These are phyloP conservation scores for Pheosia gnoma DNA, from an alignment of 2,888 invertebrate genomes.

Conservation along the genomic window DNA sequence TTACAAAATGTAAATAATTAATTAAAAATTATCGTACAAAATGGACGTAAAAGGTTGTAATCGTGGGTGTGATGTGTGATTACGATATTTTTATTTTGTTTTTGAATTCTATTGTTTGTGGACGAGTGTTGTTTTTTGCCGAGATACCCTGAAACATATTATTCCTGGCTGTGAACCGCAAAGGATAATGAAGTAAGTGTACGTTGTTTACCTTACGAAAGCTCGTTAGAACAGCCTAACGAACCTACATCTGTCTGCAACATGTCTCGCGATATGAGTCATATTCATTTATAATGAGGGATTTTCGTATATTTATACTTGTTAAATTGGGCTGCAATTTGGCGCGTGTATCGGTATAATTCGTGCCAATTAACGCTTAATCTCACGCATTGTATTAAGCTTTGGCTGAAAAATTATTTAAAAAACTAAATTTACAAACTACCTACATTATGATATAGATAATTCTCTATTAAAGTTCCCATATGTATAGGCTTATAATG, in stretches of 20 bases:
- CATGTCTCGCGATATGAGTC: conserved; percentile 26
- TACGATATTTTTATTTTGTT: conserved; percentile 46
- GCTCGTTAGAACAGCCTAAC: conserved; percentile 7
- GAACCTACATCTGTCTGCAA: conserved; percentile 31
- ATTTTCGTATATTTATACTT: conserved; percentile 39
- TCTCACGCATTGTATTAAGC: conserved; percentile 22
- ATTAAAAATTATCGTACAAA: conserved; percentile 64
- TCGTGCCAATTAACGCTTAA: conserved; percentile 45
- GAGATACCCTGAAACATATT: conserved; percentile 28
- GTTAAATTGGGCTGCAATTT: conserved; percentile 23
- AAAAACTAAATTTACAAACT: not conserved
- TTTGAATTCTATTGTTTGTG: conserved; percentile 27
- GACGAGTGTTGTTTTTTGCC: conserved; percentile 27
- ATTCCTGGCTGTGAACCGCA: conserved; percentile 8
- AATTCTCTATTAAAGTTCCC: too few species aligned
- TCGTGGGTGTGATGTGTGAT: conserved; percentile 67
- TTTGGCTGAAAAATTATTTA: conserved; percentile 9
- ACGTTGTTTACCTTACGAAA: conserved; percentile 29
- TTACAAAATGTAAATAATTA: conserved; percentile 70
- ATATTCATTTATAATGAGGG: conserved; percentile 6
- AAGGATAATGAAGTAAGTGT: conserved; percentile 25
- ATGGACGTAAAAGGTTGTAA: conserved; percentile 70
- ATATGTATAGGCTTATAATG: too few species aligned
- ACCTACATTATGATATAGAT: too few species aligned
- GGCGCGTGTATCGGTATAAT: conserved; percentile 47